A percentile compares a stretch with the other conserved stretches of the same genome.
These are phyloP conservation scores for Vesta saturnalis DNA, from an alignment of 2,888 invertebrate genomes.

Conservation along the genomic window DNA sequence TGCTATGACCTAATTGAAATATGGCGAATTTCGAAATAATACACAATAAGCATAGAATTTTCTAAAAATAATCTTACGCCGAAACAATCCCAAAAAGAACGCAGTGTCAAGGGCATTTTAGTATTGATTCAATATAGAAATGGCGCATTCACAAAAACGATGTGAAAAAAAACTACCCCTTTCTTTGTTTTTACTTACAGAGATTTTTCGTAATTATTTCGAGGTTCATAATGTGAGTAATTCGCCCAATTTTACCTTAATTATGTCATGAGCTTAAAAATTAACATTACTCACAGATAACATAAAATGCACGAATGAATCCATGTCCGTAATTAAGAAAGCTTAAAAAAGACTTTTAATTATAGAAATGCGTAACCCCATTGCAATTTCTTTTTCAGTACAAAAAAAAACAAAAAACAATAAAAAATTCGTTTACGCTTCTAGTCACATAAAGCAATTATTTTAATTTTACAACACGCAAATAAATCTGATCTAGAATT, in stretches of 20 bases:
- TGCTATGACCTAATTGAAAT: background rate
- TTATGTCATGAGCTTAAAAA: background rate
- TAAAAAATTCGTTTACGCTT: too few species aligned
- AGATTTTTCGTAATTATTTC: background rate
- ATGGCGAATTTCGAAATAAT: background rate
- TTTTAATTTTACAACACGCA: background rate
- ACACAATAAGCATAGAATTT: background rate
- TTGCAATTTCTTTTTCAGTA: background rate
- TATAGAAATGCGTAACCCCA: background rate
- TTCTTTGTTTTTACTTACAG: background rate
- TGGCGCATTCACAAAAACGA: constrained; percentile 29
- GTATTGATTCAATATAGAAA: constrained; percentile 28
- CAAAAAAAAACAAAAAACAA: background rate
- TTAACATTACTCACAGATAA: background rate
- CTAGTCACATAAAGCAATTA: background rate
- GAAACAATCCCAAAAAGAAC: constrained; percentile 62
- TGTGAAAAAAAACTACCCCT: constrained; percentile 21
- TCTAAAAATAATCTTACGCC: constrained; percentile 57
- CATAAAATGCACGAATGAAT: too few species aligned
- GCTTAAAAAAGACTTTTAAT: background rate
- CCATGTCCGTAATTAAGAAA: background rate
- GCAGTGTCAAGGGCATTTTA: constrained; percentile 67
- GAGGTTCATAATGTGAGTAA: background rate
- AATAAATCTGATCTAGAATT: background rate
- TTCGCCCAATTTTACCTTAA: background rate